Evolutionary conservation across 2,888 invertebrate species (phyloP).

Genomic region (Ligdia adustata): DNA sequence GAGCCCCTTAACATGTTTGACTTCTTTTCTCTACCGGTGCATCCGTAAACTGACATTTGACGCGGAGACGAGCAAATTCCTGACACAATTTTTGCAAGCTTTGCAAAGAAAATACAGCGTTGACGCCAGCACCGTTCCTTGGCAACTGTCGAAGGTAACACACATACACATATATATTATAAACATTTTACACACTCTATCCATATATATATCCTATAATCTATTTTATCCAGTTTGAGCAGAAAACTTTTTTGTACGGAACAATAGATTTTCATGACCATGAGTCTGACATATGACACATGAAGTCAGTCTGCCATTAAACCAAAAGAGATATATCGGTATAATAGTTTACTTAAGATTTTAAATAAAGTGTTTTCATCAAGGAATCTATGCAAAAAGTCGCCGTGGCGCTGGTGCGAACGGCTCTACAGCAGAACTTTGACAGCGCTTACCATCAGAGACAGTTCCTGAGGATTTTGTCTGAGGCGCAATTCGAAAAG

Average conservation of each 20-base stretch:
- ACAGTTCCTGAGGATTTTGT: constrained; percentile 84
- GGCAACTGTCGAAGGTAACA: constrained; percentile 57
- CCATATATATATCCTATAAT: too few species aligned
- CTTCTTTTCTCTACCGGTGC: constrained; percentile 84
- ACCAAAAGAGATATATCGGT: too few species aligned
- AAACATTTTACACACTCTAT: too few species aligned
- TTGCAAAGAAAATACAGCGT: constrained; percentile 70
- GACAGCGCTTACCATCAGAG: constrained; percentile 86
- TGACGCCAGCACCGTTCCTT: constrained; percentile 55
- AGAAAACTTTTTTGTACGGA: too few species aligned
- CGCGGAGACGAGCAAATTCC: constrained; percentile 61
- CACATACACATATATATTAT: too few species aligned
- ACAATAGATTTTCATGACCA: too few species aligned
- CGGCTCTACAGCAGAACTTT: constrained; percentile 85
- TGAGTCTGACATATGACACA: too few species aligned
- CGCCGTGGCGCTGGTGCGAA: constrained; percentile 84
- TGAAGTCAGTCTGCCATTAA: too few species aligned
- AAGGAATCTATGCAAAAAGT: constrained; percentile 83
- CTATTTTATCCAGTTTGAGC: too few species aligned
- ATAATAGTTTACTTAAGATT: too few species aligned
- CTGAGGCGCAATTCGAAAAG: constrained; percentile 81
- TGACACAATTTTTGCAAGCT: constrained; percentile 63
- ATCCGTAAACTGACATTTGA: constrained; percentile 75
- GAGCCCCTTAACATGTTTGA: constrained; percentile 84
- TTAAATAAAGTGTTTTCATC: not conserved